These are phyloP conservation scores for Diplodus puntazzo DNA, from an alignment of 2,797 vertebrate genomes.

Conservation along the genomic window DNA sequence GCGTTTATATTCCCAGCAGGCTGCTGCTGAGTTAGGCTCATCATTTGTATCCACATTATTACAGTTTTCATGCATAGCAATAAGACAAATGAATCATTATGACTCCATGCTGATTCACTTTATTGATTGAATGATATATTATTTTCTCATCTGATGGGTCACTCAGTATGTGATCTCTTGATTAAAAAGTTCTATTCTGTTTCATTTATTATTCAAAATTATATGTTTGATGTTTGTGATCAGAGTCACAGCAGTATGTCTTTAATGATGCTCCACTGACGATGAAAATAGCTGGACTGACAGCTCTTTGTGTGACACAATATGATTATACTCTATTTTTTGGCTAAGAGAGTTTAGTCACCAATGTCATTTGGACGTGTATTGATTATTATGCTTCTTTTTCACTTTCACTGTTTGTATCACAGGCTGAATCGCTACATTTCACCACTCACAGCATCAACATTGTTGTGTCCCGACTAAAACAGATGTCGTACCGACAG, in stretches of 20 bases:
- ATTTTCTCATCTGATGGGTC: slow-evolving; percentile 31
- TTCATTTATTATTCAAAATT: neutral
- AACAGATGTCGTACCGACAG: neutral
- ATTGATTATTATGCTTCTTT: neutral
- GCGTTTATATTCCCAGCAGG: slow-evolving; percentile 53
- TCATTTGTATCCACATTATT: slow-evolving; percentile 47
- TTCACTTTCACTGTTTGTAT: neutral
- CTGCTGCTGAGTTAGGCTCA: slow-evolving; percentile 40
- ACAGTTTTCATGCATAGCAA: slow-evolving; percentile 58
- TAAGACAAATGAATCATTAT: slow-evolving; percentile 43
- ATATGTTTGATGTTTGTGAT: neutral
- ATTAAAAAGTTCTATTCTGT: slow-evolving; percentile 10
- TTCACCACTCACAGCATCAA: slow-evolving; percentile 1
- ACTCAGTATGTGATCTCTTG: slow-evolving; percentile 13
- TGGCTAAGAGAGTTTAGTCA: neutral
- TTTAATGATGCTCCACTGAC: neutral
- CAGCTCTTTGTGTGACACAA: neutral
- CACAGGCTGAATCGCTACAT: neutral
- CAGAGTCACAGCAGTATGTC: neutral
- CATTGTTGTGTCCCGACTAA: neutral
- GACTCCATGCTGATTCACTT: slow-evolving; percentile 23
- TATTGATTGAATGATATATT: slow-evolving; percentile 19
- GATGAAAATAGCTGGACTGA: neutral
- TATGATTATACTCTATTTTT: neutral
- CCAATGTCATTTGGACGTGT: neutral